Conservation (phyloP, 2,797 vertebrate species). For the Caiman crocodilus region DNA sequence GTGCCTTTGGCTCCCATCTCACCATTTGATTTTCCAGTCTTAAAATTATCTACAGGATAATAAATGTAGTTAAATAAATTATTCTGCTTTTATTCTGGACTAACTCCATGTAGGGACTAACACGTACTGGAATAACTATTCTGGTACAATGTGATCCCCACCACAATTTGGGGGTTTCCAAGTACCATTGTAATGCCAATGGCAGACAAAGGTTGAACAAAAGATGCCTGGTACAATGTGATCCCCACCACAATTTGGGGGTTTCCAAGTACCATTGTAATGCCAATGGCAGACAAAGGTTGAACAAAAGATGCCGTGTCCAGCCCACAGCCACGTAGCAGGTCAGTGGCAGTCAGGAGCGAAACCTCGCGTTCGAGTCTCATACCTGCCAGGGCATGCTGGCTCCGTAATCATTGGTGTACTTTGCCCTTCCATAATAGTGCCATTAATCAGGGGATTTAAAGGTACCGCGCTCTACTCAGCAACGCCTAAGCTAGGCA, state of each 20-base stretch:
- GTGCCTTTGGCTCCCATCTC: not conserved
- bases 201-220: not conserved
- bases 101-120: not conserved
- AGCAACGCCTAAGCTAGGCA: not conserved
- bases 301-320: not conserved
- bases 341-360: not conserved
- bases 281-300: not conserved
- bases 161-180: not conserved
- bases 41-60: too few relatives aligned
- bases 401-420: accelerated
- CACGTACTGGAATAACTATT: not conserved
- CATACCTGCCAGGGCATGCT: not conserved
- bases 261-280: not conserved
- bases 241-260: not conserved
- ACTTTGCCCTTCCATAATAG: not conserved
- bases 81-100: not conserved
- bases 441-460: not conserved
- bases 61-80: too few relatives aligned
- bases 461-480: not conserved
- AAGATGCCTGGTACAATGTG: accelerated
- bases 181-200: not conserved
- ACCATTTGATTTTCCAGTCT: too few relatives aligned
- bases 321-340: not conserved
- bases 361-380: not conserved
- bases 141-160: not conserved